These are phyloP conservation scores for Drosophila bifasciata DNA, from an alignment of 1,140 invertebrate genomes.

Conservation along the genomic window DNA sequence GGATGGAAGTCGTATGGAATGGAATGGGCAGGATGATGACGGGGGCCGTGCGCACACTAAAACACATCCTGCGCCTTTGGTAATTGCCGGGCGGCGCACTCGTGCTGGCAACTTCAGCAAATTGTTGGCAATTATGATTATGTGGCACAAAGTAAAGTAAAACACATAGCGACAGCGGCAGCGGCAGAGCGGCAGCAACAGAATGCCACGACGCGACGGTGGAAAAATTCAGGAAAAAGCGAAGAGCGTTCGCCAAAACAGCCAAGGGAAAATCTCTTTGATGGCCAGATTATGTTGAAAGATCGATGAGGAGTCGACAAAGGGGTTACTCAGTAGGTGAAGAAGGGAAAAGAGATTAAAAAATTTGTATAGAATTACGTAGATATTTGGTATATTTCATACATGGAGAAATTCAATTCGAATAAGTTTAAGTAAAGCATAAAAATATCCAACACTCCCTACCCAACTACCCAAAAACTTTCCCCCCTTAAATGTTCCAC, in stretches of 20 bases:
- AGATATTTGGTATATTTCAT: too few species aligned
- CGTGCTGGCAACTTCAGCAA: slow-evolving; percentile 78
- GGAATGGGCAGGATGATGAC: slow-evolving; percentile 1
- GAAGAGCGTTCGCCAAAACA: slow-evolving; percentile 35
- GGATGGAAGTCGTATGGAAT: neutral
- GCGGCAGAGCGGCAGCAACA: neutral
- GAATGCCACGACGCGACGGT: slow-evolving; percentile 5
- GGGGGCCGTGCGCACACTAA: slow-evolving; percentile 56
- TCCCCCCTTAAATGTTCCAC: neutral
- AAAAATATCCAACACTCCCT: too few species aligned
- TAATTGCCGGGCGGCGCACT: slow-evolving; percentile 75
- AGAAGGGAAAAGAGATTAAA: too few species aligned
- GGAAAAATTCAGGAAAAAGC: slow-evolving; percentile 16
- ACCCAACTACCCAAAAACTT: too few species aligned
- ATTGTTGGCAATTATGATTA: slow-evolving; percentile 82
- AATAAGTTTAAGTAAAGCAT: too few species aligned
- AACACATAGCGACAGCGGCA: slow-evolving; percentile 31
- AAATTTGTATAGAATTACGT: too few species aligned
- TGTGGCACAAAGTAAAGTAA: slow-evolving; percentile 72
- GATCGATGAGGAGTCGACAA: neutral
- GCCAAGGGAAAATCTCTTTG: slow-evolving; percentile 29
- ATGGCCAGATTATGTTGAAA: neutral
- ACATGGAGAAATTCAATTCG: too few species aligned
- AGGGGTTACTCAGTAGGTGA: neutral
- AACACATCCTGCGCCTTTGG: slow-evolving; percentile 71